Evolutionary conservation across 2,113 vertebrate species (phyloP), one percentile per base, ranked within the genome.

Genomic region (Macrotus californicus): DNA sequence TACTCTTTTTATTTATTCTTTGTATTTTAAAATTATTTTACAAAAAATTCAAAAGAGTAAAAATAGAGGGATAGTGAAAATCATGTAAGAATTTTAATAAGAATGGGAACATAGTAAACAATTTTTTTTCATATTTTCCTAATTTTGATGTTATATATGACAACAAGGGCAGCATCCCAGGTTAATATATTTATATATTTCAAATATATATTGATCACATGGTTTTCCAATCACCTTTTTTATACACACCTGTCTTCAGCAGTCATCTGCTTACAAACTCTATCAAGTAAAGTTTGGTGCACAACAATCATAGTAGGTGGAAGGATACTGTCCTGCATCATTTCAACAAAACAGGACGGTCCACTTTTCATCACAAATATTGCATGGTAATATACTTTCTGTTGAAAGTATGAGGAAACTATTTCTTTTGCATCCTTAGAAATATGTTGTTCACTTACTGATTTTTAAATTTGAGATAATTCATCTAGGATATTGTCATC

Each of bases 381-480:
- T 76, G 7, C 19, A 9, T 29, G 36, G 10, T 29, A 19, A 75
- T 15, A 6, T 59, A 34, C 52, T 93, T 91, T 64, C 64, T 75
- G 36, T 79, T 86, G 26, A 93, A 66, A 52, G 0, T 21, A 24
- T 66, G 29, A 77, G n/a, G 67, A 86, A 89, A 69, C 31, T 29
- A 77, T 72, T 72, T 89, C 6, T 36, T 69, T 91, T 83, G 67
- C 19, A 83, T 41, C 31, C 41, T 86, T 83, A 80, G 36, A 75
- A 73, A 69, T 77, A 43, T 10, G 16, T 13, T 73, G 7, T 22
- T 84, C 34, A 66, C 1, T 66, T 39, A 46, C 16, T 76, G 43
- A 67, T 87, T 75, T 69, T 72, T 81, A 31, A n/a, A 54, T 87
- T 61, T 94, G 29, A 92, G 43, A 89, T 89, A 66, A 92, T 89